Base-by-base conservation (phyloP, 1,140 invertebrate genomes). In the Leptinotarsa lineolata region DNA sequence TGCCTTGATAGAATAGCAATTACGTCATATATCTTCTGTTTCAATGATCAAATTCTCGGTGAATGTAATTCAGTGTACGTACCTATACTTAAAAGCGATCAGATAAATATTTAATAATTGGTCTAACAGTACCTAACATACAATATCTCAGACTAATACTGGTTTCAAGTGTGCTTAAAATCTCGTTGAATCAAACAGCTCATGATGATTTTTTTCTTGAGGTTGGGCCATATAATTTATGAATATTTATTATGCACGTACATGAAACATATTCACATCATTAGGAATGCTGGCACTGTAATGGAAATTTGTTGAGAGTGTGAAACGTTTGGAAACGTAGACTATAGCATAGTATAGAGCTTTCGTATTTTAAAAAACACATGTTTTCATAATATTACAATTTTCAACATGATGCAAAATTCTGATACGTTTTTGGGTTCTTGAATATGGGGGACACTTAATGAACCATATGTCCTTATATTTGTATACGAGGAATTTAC, bases 61-160 rank as follows among this genome's bases (percentile, higher is more conserved):
- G 48, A 54, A 16, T 54, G 48, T 54, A 54, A 54, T 16, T 54
- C 48, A n/a, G 48, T 54, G 15, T 54, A 54, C n/a, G 48, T 54
- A 54, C 48, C 48, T 54, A 54, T 54, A 54, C 48, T 54, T 54
- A 54, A 54, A 54, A 16, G 13, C 48, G 48, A 72, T 72, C 70
- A 72, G 70, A 72, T 72, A 72, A 72, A 58, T 16, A 67, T 72
- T 70, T 64, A 72, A 72, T 72, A 72, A 72, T 66, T 66, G 58
- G 44, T 44, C 70, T 72, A 72, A 72, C 59, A 61, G 70, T 72
- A 72, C 61, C 24, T 39, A n/a, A 64, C 30, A 39, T n/a, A 18
- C 68, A 46, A 46, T 70, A 70, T 44, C 24, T 18, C n/a, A 20
- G n/a, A 48, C 44, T 48, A 20, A 46, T 64, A 20, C 61, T 24